These are phyloP conservation scores for Eupithecia abbreviata DNA, from an alignment of 2,888 invertebrate genomes.

Conservation along the genomic window DNA sequence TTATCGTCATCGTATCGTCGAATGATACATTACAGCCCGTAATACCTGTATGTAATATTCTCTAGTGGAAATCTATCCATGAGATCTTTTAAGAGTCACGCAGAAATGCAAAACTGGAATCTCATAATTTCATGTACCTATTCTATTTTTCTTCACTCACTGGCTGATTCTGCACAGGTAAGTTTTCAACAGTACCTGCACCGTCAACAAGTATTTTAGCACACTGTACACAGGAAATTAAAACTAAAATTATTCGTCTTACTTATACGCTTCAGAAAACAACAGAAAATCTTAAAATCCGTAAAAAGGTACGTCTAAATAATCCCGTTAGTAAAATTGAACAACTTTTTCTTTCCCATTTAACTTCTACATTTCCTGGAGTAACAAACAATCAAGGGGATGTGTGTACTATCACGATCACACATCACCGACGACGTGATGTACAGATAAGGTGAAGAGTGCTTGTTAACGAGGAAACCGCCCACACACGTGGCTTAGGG, in stretches of 20 bases:
- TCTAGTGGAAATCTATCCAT: not conserved
- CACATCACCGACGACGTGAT: constrained; percentile 36
- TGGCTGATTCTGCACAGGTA: not conserved
- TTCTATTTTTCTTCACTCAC: not conserved
- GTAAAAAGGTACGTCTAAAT: not conserved
- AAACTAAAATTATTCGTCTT: not conserved
- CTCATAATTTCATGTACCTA: not conserved
- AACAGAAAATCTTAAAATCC: not conserved
- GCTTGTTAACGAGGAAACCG: constrained; percentile 14
- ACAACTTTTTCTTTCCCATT: not conserved
- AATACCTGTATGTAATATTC: too few relatives aligned
- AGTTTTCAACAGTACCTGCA: not conserved
- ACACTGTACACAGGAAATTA: not conserved
- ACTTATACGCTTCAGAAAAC: not conserved
- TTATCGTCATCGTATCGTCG: too few relatives aligned
- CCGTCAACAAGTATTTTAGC: not conserved
- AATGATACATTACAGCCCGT: too few relatives aligned
- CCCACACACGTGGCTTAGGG: not conserved
- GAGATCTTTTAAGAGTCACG: not conserved
- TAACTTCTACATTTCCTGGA: constrained; percentile 7
- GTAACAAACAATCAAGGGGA: not conserved
- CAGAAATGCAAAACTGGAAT: not conserved
- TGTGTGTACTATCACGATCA: constrained; percentile 49
- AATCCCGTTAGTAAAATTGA: not conserved
- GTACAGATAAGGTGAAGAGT: constrained; percentile 29